Evolutionary conservation across 2,888 invertebrate species (phyloP), one percentile per base, ranked within the genome.

Genomic region (Entomobrya multifasciata): DNA sequence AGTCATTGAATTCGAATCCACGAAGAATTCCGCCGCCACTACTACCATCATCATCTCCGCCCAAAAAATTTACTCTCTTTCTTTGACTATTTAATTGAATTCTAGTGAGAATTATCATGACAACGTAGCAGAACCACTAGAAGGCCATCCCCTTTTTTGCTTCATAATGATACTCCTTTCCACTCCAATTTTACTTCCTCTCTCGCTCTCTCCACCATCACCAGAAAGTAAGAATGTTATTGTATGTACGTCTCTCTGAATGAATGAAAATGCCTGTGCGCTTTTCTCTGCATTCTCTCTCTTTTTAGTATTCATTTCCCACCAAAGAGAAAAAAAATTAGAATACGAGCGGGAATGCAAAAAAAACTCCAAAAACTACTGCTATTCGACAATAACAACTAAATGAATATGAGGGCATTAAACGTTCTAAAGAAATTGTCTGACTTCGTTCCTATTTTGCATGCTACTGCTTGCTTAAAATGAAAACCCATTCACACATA

Each of bases 1-100:
- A 36, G 36, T 36, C 4, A 8, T 36, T 6, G 36, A 36, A 36
- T 36, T 36, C 36, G 4, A 36, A 8, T 36, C 8, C 36, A 36
- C 36, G 8, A 4, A n/a, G 47, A 47, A 17, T 17, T 17, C 20
- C 52, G 17, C 17, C 52, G 5, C 5, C n/a, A 52, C 17, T 5
- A n/a, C 52, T 17, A 17, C 6, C 52, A 52, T 11, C 36, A 36
- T 6, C 36, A 36, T 6, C 36, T 36, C 36, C 36, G 36, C 36
- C 36, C 36, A 36, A 36, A 36, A 36, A 36, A 36, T 6, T 36
- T 36, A 6, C 8, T 36, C 8, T 36, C 8, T 6, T 36, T 36
- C 36, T 8, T 36, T 36, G 52, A 52, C 27, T 60, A 27, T 70
- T 67, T 70, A 70, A 70, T 70, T 70, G 67, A 70, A 70, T 70